Evolutionary conservation across 2,888 invertebrate species (phyloP).

Genomic region (Chloroclysta siterata): DNA sequence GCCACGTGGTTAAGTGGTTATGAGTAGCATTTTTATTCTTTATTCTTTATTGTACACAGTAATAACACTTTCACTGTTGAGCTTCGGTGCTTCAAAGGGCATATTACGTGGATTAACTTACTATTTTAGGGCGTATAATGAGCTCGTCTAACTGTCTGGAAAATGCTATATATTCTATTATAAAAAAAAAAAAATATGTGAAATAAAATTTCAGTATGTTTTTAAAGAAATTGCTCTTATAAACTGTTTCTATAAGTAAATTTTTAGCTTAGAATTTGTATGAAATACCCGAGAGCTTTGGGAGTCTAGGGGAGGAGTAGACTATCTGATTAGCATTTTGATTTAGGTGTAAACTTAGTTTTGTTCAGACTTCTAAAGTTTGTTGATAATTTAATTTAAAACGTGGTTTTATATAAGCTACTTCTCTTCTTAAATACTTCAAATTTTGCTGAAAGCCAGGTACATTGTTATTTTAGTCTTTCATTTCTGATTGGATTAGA

Average conservation of each 20-base stretch:
- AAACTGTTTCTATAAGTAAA: not conserved
- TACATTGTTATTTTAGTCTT: not conserved
- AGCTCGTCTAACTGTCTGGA: too few species aligned
- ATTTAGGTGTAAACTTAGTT: constrained; percentile 2
- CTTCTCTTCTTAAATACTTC: not conserved
- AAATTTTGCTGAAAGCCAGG: not conserved
- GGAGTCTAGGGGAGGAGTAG: not conserved
- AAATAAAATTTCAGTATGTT: not conserved
- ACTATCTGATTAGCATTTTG: constrained; percentile 1
- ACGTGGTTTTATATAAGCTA: not conserved
- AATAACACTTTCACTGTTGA: too few species aligned
- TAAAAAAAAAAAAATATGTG: too few species aligned
- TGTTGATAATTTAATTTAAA: not conserved
- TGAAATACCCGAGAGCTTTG: not conserved
- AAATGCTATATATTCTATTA: too few species aligned
- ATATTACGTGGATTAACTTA: too few species aligned
- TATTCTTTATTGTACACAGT: too few species aligned
- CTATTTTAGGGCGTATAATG: too few species aligned
- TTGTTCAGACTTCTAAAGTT: constrained; percentile 1
- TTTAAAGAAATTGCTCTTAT: not conserved
- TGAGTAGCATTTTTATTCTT: too few species aligned
- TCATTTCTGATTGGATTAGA: not conserved
- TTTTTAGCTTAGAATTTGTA: not conserved
- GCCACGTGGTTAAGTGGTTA: too few species aligned
- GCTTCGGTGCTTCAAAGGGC: too few species aligned